Conservation (phyloP, 2,797 vertebrate species). For the Enteromius treurensis region DNA sequence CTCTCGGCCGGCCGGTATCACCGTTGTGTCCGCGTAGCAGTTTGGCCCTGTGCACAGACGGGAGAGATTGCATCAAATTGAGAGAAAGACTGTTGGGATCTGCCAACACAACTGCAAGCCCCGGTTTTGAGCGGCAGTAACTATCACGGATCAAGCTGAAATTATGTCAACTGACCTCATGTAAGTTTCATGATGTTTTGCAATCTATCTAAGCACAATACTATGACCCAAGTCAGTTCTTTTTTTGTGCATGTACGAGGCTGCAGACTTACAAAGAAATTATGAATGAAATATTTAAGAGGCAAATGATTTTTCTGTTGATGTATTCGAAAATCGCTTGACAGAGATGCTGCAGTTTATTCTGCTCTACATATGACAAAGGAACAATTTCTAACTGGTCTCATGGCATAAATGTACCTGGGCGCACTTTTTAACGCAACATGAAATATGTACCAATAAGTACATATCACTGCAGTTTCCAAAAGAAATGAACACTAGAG, state of each 20-base stretch:
- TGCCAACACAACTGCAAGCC: not conserved
- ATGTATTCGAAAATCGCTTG: not conserved
- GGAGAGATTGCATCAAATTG: constrained; percentile 16
- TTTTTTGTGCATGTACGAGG: not conserved
- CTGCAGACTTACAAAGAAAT: not conserved
- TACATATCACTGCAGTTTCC: too few species aligned
- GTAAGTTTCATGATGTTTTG: constrained; percentile 19
- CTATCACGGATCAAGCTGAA: constrained; percentile 23
- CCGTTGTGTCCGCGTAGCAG: constrained; percentile 93
- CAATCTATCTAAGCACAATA: constrained; percentile 24
- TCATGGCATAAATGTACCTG: too few species aligned
- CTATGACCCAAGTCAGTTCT: not conserved
- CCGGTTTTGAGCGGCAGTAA: constrained; percentile 18
- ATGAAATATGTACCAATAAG: too few species aligned
- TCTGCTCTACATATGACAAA: not conserved
- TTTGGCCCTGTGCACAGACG: constrained; percentile 85
- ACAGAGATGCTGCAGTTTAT: not conserved
- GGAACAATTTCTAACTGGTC: not conserved
- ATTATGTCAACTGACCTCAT: constrained; percentile 31
- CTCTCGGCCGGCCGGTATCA: constrained; percentile 96
- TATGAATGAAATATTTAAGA: not conserved
- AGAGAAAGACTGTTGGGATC: constrained; percentile 6
- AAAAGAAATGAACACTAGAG: too few species aligned
- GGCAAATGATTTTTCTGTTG: not conserved
- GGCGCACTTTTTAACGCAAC: too few species aligned